Evolutionary conservation across 1,140 invertebrate genomes (phyloP).

Genomic region (Sitodiplosis mosellana): DNA sequence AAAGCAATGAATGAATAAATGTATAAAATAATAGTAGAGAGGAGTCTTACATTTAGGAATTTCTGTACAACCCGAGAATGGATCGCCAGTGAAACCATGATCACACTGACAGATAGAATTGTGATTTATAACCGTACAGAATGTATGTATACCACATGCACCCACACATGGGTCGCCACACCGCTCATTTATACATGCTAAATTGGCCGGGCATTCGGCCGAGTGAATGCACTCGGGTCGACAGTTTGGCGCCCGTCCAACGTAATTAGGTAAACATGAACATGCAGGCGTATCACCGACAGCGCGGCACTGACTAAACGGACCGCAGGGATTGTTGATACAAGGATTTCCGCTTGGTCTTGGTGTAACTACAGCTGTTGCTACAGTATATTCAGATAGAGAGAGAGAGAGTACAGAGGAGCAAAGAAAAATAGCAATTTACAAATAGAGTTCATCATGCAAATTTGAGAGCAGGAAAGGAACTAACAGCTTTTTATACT

Average conservation of each 20-base stretch:
- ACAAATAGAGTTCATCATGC: conserved; percentile 36
- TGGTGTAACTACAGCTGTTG: conserved; percentile 7
- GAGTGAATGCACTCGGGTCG: conserved; percentile 53
- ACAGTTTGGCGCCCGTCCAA: conserved; percentile 56
- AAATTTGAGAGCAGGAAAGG: not conserved
- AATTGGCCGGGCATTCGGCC: conserved; percentile 48
- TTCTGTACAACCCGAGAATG: conserved; percentile 36
- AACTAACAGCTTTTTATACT: not conserved
- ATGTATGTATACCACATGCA: conserved; percentile 38
- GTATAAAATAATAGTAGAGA: conserved; percentile 58
- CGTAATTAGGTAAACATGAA: conserved; percentile 46
- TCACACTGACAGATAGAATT: conserved; percentile 50
- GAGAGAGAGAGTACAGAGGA: too few species aligned
- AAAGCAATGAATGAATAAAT: conserved; percentile 48
- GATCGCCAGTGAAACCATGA: conserved; percentile 45
- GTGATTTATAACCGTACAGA: conserved; percentile 37
- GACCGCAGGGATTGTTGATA: conserved; percentile 53
- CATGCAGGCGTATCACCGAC: conserved; percentile 44
- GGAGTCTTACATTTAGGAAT: conserved; percentile 41
- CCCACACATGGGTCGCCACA: conserved; percentile 65
- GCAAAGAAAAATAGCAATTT: conserved; percentile 27
- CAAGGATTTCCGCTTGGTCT: conserved; percentile 36
- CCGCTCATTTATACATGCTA: conserved; percentile 57
- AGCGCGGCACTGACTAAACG: conserved; percentile 28
- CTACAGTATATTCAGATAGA: too few species aligned